Evolutionary conservation across 1,140 invertebrate genomes (phyloP).

Genomic region (Meloidogyne floridensis): DNA sequence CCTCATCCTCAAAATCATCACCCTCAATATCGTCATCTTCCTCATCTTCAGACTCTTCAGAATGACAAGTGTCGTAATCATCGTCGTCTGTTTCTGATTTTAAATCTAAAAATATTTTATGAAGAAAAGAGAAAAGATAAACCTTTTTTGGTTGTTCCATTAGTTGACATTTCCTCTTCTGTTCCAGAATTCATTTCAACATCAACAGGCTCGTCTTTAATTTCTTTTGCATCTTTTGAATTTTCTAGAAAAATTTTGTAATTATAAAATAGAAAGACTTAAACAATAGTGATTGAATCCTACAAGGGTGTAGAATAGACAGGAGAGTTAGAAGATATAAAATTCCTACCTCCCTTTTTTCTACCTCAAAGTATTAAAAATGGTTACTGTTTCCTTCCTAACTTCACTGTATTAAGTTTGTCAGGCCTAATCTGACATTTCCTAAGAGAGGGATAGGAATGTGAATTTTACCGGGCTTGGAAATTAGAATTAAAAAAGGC

Average conservation of each 20-base stretch:
- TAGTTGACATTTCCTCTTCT: slow-evolving; percentile 26
- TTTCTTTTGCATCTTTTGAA: not conserved
- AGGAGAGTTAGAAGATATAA: too few relatives aligned
- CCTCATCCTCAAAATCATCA: slow-evolving; percentile 24
- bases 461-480: too few relatives aligned
- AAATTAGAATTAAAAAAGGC: too few relatives aligned
- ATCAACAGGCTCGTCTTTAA: slow-evolving; percentile 13
- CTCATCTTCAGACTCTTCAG: not conserved
- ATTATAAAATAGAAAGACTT: not conserved
- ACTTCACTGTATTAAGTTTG: too few relatives aligned
- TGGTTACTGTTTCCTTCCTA: too few relatives aligned
- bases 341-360: too few relatives aligned
- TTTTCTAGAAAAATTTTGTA: not conserved
- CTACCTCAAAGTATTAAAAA: too few relatives aligned
- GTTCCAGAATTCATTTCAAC: not conserved
- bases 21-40: slow-evolving; percentile 35
- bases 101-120: not conserved
- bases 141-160: not conserved
- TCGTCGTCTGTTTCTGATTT: slow-evolving; percentile 13
- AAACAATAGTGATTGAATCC: too few relatives aligned
- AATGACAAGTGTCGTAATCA: slow-evolving; percentile 13
- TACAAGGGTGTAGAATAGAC: too few relatives aligned
- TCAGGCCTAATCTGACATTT: too few relatives aligned
- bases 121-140: slow-evolving; percentile 4
- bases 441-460: too few relatives aligned